These are phyloP conservation scores for Ridgeia piscesae DNA, from an alignment of 1,140 invertebrate genomes.

Conservation along the genomic window DNA sequence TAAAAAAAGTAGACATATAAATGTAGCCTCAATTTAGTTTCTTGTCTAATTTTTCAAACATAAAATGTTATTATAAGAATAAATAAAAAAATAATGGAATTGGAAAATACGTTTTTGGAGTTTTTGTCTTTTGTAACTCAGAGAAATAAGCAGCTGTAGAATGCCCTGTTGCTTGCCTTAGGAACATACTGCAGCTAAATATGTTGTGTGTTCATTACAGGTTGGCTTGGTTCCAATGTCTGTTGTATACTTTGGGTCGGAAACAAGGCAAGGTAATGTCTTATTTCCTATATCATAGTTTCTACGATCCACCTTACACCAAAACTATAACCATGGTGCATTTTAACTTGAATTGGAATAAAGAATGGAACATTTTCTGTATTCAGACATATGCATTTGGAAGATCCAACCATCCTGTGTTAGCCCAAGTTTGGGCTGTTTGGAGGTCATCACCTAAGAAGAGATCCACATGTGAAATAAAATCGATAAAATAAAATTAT, in stretches of 20 bases:
- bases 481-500: not conserved
- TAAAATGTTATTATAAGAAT: too few species aligned
- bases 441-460: too few species aligned
- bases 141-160: not conserved
- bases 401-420: too few species aligned
- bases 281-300: too few species aligned
- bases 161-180: not conserved
- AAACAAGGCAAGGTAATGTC: not conserved
- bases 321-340: too few species aligned
- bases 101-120: not conserved
- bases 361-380: too few species aligned
- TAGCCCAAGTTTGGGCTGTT: too few species aligned
- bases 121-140: not conserved
- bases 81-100: not conserved
- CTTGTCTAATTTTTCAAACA: too few species aligned
- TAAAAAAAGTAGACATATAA: not conserved
- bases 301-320: too few species aligned
- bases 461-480: too few species aligned
- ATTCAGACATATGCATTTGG: too few species aligned
- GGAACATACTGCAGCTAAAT: not conserved
- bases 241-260: slow-evolving; percentile 10
- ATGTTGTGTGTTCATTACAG: not conserved
- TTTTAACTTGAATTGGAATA: too few species aligned
- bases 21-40: not conserved
- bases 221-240: slow-evolving; percentile 1